These are phyloP conservation scores for Meandrusa payeni DNA, from an alignment of 2,888 invertebrate genomes.

Conservation along the genomic window DNA sequence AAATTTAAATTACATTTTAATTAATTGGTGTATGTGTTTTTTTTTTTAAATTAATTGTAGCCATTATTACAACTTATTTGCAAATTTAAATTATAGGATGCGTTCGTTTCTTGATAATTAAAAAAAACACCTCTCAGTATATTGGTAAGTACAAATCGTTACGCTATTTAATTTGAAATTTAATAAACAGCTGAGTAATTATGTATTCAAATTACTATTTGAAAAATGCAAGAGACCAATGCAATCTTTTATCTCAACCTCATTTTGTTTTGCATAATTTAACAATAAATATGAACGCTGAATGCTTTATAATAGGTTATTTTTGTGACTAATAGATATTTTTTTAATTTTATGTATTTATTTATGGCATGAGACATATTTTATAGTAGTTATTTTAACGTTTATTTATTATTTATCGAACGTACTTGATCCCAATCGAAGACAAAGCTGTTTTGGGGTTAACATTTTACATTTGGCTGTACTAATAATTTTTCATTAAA, in stretches of 20 bases:
- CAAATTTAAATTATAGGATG: constrained; percentile 1
- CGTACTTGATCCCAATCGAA: no score
- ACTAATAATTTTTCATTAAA: no score
- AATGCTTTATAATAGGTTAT: constrained; percentile 1
- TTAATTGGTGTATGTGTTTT: constrained; percentile 10
- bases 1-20: constrained; percentile 12
- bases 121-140: neutral
- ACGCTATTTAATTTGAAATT: neutral
- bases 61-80: constrained; percentile 9
- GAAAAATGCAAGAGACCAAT: neutral
- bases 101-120: constrained; percentile 10
- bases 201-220: neutral
- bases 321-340: constrained; percentile 1
- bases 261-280: constrained; percentile 1
- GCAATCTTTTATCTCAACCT: constrained; percentile 2
- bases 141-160: neutral
- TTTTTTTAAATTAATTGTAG: neutral
- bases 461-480: no score
- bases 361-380: no score
- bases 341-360: neutral
- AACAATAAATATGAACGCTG: constrained; percentile 1
- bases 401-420: no score
- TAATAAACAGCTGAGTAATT: neutral
- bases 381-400: no score
- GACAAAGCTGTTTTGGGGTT: no score